Conservation (phyloP, 2,888 invertebrate species). For the Hymenopus coronatus region DNA sequence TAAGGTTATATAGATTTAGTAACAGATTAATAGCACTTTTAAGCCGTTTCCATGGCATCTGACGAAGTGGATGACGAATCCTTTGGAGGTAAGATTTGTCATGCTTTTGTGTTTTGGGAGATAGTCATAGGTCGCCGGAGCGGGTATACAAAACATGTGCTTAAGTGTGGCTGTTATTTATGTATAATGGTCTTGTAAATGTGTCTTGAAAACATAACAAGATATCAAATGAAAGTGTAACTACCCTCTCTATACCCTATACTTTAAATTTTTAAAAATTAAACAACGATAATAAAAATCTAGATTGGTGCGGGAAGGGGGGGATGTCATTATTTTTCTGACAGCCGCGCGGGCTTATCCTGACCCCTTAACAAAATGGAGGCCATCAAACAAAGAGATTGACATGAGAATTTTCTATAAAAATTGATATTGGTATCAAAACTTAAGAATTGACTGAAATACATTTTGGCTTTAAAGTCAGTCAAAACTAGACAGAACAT, state of each 20-base stretch:
- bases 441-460: not conserved
- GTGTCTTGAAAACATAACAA: not conserved
- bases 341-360: constrained; percentile 61
- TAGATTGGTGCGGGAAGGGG: constrained; percentile 42
- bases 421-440: constrained; percentile 20
- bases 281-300: constrained; percentile 29
- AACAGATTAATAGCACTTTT: not conserved
- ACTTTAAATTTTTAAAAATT: constrained; percentile 9
- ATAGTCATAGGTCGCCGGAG: constrained; percentile 39
- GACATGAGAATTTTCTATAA: constrained; percentile 55
- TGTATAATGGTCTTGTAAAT: not conserved
- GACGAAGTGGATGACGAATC: constrained; percentile 85
- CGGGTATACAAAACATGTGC: constrained; percentile 42
- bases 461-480: not conserved
- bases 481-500: not conserved
- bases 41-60: constrained; percentile 65
- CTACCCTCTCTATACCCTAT: not conserved
- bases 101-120: constrained; percentile 42
- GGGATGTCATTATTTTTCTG: constrained; percentile 54
- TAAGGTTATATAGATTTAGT: not conserved
- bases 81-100: constrained; percentile 72
- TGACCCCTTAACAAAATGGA: constrained; percentile 77
- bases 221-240: not conserved
- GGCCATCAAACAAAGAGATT: constrained; percentile 74
- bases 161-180: constrained; percentile 32